Conservation (phyloP, 2,888 invertebrate species). For the Acrocera orbiculus region DNA sequence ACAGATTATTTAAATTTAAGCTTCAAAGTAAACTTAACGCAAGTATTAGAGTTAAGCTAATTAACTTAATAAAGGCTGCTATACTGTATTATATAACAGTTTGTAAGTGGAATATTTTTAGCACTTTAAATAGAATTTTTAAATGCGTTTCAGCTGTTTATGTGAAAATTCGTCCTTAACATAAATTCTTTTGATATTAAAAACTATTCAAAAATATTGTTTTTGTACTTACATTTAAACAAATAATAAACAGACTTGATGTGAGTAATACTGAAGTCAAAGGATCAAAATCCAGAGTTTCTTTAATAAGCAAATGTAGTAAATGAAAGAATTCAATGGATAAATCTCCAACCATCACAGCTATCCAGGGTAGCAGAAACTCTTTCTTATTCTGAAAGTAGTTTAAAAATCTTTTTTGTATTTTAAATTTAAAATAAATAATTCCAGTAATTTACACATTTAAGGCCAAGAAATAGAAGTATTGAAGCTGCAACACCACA, state of each 20-base stretch:
- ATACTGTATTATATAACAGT: too few species aligned
- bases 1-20: too few species aligned
- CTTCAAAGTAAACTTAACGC: too few species aligned
- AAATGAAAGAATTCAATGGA: constrained; percentile 49
- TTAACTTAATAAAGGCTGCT: too few species aligned
- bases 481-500: constrained; percentile 49
- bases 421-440: neutral
- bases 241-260: constrained; percentile 56
- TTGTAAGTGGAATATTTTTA: too few species aligned
- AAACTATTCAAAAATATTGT: too few species aligned
- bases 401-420: neutral
- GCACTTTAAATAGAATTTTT: too few species aligned
- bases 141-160: too few species aligned
- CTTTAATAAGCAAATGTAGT: constrained; percentile 43
- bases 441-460: constrained; percentile 39
- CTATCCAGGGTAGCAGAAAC: constrained; percentile 58
- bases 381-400: constrained; percentile 44
- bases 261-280: constrained; percentile 58
- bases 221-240: constrained; percentile 54
- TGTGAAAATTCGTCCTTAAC: too few species aligned
- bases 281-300: constrained; percentile 54
- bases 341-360: constrained; percentile 45
- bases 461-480: constrained; percentile 48
- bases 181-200: too few species aligned
- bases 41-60: too few species aligned